Evolutionary conservation across 2,888 invertebrate species (phyloP), one percentile per base, ranked within the genome.

Genomic region (Leptothorax acervorum): DNA sequence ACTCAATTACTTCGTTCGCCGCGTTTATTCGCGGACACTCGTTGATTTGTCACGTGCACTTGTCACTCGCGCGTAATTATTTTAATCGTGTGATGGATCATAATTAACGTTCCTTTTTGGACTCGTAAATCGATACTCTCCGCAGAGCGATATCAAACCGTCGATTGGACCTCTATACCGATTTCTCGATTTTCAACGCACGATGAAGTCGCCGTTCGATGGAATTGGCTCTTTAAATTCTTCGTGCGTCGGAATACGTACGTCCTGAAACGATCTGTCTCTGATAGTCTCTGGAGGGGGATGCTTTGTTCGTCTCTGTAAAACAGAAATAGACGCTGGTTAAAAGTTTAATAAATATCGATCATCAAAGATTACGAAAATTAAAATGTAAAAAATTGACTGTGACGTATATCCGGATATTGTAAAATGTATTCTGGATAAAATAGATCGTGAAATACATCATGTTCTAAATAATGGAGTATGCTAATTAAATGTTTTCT

Each of bases 21-120:
- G 35, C n/a, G 71, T 71, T 78, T 57, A 71, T 71, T 45, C 73
- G 35, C 18, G n/a, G 4, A 57, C 53, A 70, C 42, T 70, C 28
- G 42, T 63, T 23, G n/a, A 53, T 53, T 42, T 53, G 18, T 39
- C 42, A 42, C 71, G 70, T 53, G 31, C 42, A 42, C 70, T 68
- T 39, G 12, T 28, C 55, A 57, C 45, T 35, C 23, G n/a, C 28
- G 60, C 8, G 18, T 60, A 45, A 60, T 35, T 23, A 60, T 35
- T 23, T 79, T 42, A 35, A 68, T 57, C 9, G 8, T 18, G 15
- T 4, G 28, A 75, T 70, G n/a, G 23, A 63, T 65, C 74, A 82
- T 88, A 65, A 82, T 89, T 78, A 83, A 83, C 39, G 73, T 87
- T 55, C 51, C 74, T 57, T 11, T 65, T 35, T 31, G 57, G 31